Evolutionary conservation across 2,113 vertebrate species (phyloP), one percentile per base, ranked within the genome.

Genomic region (Pseudonaja textilis): DNA sequence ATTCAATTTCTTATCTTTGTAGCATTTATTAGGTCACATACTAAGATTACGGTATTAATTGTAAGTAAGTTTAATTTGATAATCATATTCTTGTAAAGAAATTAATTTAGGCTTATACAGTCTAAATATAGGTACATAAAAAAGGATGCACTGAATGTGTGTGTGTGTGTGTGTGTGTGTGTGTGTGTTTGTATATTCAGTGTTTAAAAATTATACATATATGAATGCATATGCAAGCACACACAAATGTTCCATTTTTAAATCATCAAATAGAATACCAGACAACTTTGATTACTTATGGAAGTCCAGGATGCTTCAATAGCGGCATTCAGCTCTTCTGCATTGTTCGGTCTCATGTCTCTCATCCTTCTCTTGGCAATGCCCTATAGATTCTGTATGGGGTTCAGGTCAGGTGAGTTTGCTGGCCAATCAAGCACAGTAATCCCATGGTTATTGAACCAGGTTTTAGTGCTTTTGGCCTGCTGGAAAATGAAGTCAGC

Each of bases 11-110:
- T 91, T 87, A 54, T 26, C 59, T 89, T 55, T 88, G 45, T 59
- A 61, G 7, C 61, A 92, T 91, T 57, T 59, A 91, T 93, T 89
- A 91, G 26, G 52, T 81, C 64, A 14, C 25, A 87, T 88, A 55
- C 61, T 11, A 92, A 39, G 29, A 91, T 88, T 34, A 39, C 25
- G 52, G 54, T 34, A 14, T n/a, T 61, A 85, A 39, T 85, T 42
- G 5, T 20, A 42, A 59, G 42, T 29, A 92, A 47, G 56, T 86
- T 45, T 90, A 59, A 29, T 39, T 57, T 81, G 89, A 34, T 87
- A 39, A n/a, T 11, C 25, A 74, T 39, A 55, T 69, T 29, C 64
- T 52, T 85, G 39, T 29, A 45, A 90, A 10, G 5, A 3, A 81
- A 85, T 89, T 81, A 88, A 59, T 90, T 88, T 90, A 59, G 45